A percentile compares a stretch with the other conserved stretches of the same genome.
phyloP scores from a whole-genome alignment of 35 echinoderm and acorn worm species.

The Heliocidaris erythrogramma region DNA sequence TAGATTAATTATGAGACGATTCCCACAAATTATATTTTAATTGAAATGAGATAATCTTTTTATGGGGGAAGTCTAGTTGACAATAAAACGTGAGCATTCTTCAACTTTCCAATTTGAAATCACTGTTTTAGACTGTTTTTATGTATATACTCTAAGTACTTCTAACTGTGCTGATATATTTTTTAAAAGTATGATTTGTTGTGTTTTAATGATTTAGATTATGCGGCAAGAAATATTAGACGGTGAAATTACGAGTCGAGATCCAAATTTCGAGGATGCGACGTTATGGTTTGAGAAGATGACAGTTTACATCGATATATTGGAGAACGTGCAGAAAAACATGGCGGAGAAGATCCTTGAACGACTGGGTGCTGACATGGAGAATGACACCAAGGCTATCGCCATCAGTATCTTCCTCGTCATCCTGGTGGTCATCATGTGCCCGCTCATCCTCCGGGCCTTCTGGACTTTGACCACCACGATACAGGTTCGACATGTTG shows the following conservation, averaged over 20 bases:
- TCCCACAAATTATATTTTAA: no score
- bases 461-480: conserved; percentile 60
- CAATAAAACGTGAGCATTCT: no score
- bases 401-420: conserved; percentile 69
- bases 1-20: no score
- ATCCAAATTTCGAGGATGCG: conserved; percentile 63
- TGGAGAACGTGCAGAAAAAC: conserved; percentile 75
- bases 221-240: conserved; percentile 67
- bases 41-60: no score
- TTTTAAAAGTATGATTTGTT: conserved; percentile 20
- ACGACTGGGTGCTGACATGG: conserved; percentile 57
- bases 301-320: conserved; percentile 75
- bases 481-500: conserved; percentile 60
- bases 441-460: conserved; percentile 69
- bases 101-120: no score
- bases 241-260: not conserved
- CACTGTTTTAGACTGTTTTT: not conserved
- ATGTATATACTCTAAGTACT: not conserved
- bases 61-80: no score
- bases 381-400: conserved; percentile 66
- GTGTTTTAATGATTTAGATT: not conserved
- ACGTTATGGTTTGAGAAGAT: conserved; percentile 77
- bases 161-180: conserved; percentile 44
- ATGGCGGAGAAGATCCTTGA: conserved; percentile 65
- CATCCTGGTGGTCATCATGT: conserved; percentile 70